Percentiles rank a stretch among this genome's conserved stretches.
Evolutionary conservation across 2,797 vertebrate genomes (phyloP).

Genomic region (Myripristis jacobus): DNA sequence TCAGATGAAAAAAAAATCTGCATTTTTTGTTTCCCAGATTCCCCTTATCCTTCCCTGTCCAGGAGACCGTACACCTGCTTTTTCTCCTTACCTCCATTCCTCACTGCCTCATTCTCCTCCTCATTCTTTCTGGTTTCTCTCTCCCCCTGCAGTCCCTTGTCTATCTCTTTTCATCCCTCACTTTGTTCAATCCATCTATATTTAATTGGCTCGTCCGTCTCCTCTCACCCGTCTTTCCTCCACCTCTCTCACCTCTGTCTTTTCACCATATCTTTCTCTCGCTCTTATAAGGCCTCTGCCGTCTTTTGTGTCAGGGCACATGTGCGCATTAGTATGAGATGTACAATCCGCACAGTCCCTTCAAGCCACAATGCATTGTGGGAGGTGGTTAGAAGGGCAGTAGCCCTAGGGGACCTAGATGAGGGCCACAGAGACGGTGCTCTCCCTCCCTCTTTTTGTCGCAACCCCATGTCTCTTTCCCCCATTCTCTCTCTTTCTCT

Average conservation of each 20-base stretch:
- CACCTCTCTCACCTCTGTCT: constrained; percentile 13
- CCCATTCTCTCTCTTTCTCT: constrained; percentile 21
- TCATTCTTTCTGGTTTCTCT: background rate
- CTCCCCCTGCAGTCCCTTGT: constrained; percentile 28
- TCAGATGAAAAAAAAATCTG: constrained; percentile 52
- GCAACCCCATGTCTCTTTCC: too few species aligned
- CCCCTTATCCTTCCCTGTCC: constrained; percentile 37
- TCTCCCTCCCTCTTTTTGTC: constrained; percentile 8
- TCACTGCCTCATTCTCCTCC: constrained; percentile 27
- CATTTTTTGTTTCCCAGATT: constrained; percentile 53
- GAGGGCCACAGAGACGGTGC: constrained; percentile 1
- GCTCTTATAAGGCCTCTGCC: too few species aligned
- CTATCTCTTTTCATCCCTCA: constrained; percentile 52
- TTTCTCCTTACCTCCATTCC: constrained; percentile 20
- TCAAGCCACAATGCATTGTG: constrained; percentile 18
- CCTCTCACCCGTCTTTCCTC: constrained; percentile 4
- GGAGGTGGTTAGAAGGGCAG: constrained; percentile 4
- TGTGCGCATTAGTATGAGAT: background rate
- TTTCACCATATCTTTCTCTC: constrained; percentile 14
- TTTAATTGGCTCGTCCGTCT: constrained; percentile 8
- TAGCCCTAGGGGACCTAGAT: constrained; percentile 6
- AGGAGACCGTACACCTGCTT: constrained; percentile 19
- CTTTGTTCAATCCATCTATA: constrained; percentile 12
- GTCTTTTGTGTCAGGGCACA: background rate
- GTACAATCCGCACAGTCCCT: constrained; percentile 33